Evolutionary conservation across 2,113 vertebrate genomes (phyloP), one percentile per base, ranked within the genome.

Genomic region (Gobio gobio): DNA sequence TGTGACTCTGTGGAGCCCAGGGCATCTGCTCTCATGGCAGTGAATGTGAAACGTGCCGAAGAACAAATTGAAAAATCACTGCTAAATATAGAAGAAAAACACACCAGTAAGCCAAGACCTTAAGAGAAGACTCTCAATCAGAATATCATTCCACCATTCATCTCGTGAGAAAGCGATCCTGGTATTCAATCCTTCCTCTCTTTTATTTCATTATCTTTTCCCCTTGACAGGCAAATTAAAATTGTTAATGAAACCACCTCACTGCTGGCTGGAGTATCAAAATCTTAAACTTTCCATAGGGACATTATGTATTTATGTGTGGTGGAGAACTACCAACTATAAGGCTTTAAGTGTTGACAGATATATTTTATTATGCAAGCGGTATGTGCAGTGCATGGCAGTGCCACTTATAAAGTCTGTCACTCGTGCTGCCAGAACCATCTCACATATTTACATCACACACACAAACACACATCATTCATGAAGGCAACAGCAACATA

Each of bases 1-100:
- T 87, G 77, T 87, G 86, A 75, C 83, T 76, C 33, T 76, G 47
- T 56, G 22, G 13, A 43, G 78, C 77, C 58, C 18, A 54, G 22
- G 78, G 66, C 86, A 74, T 82, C 86, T 84, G 59, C 77, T 82
- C 72, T 77, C 78, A 85, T 84, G 70, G 47, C 45, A 64, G 68
- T 54, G 49, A 73, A 87, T 80, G 70, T 76, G 76, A 80, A 87
- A 79, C 10, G 16, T 26, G 66, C 68, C 12, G 43, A 29, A 54
- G 18, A 33, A 86, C 81, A 86, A 83, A 83, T 49, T 79, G 81
- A 64, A 75, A 75, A 83, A 85, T 81, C 51, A 2, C 26, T n/a
- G 58, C 83, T 84, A 81, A 87, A 87, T 81, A 81, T 84, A 87
- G 83, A 74, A 7, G 40, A 74, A 73, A 66, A 24, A 61, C 36